phyloP scores from a whole-genome alignment of 2,797 vertebrate genomes.

The Schizopygopsis pylzovi region DNA sequence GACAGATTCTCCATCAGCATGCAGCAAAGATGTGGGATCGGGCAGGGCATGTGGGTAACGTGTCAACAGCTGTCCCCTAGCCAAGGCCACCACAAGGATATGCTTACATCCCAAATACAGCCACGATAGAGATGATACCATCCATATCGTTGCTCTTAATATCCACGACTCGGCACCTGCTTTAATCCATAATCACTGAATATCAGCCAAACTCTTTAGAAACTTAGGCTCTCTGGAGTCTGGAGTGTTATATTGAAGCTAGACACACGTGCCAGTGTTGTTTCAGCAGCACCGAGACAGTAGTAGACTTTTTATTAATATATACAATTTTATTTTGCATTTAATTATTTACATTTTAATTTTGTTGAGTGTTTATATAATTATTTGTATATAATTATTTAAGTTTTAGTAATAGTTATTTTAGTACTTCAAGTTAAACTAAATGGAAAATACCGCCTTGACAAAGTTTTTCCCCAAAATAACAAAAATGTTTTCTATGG shows the following conservation, averaged over 20 bases:
- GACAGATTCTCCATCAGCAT: slow-evolving; percentile 23
- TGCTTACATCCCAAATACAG: slow-evolving; percentile 32
- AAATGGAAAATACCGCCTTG: not conserved
- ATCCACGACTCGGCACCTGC: not conserved
- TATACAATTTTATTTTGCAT: too few relatives aligned
- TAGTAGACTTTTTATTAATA: not conserved
- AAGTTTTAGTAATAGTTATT: not conserved
- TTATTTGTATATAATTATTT: not conserved
- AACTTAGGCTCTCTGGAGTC: not conserved
- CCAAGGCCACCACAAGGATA: slow-evolving; percentile 38
- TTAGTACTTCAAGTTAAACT: not conserved
- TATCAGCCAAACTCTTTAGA: not conserved
- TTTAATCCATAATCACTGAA: not conserved
- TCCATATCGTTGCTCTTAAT: not conserved
- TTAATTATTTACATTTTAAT: not conserved
- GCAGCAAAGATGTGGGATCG: slow-evolving; percentile 19
- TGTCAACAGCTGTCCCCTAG: slow-evolving; percentile 26
- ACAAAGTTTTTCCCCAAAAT: not conserved
- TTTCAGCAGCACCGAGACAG: not conserved
- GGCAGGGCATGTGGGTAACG: slow-evolving; percentile 19
- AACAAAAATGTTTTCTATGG: not conserved
- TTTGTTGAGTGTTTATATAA: not conserved
- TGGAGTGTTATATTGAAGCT: not conserved
- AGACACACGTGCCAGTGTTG: not conserved
- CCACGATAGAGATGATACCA: not conserved